phyloP scores from a whole-genome alignment of 2,113 vertebrate species.

The Myiozetetes cayanensis region DNA sequence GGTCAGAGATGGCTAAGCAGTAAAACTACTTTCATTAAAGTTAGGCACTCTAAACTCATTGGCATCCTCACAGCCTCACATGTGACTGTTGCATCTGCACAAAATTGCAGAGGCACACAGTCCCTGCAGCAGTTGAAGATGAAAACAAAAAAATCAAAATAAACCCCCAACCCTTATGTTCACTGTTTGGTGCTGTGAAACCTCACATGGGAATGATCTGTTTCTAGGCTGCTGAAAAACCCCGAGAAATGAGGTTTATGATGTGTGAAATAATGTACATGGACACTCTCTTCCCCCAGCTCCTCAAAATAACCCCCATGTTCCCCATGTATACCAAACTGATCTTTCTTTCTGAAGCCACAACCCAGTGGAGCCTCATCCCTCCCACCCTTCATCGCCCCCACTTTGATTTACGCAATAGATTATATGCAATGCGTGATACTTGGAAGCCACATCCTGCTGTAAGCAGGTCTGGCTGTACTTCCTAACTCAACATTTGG shows the following conservation, averaged over 20 bases:
- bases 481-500: constrained; percentile 7
- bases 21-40: background rate
- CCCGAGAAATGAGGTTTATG: background rate
- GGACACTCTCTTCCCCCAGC: background rate
- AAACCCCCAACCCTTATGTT: background rate
- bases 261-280: background rate
- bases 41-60: background rate
- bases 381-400: background rate
- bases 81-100: background rate
- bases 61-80: background rate
- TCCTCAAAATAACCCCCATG: background rate
- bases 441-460: constrained; percentile 55
- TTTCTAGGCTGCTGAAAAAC: background rate
- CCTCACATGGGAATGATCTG: background rate
- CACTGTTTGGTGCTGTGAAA: background rate
- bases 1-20: background rate
- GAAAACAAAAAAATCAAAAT: background rate
- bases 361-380: background rate
- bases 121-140: background rate
- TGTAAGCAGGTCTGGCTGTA: constrained; percentile 29
- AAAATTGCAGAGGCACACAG: background rate
- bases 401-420: background rate
- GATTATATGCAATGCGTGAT: background rate
- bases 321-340: background rate
- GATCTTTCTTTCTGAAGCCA: background rate